phyloP scores from a whole-genome alignment of 2,888 invertebrate genomes.

The Parelbella ahira region DNA sequence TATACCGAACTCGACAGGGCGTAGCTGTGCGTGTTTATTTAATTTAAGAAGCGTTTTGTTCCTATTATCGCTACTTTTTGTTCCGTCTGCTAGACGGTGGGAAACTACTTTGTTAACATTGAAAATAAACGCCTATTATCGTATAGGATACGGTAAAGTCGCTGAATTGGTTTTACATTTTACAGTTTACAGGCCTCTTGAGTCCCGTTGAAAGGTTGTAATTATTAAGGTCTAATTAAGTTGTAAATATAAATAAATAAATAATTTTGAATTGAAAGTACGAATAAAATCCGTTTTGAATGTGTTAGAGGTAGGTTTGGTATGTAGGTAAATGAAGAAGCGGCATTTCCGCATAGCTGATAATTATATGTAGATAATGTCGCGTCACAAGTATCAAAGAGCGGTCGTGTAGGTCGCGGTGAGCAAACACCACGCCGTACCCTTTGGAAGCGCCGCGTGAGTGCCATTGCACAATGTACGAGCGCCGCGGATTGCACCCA shows the following conservation, averaged over 20 bases:
- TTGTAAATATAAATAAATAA: too few relatives aligned
- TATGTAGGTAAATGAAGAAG: conserved; percentile 13
- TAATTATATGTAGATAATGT: conserved; percentile 42
- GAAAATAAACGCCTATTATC: conserved; percentile 49
- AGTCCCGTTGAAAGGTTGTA: too few relatives aligned
- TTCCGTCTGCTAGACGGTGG: conserved; percentile 49
- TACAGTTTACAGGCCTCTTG: too few relatives aligned
- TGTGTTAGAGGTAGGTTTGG: too few relatives aligned
- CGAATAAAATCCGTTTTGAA: too few relatives aligned
- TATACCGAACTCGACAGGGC: conserved; percentile 57
- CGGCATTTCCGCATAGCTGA: conserved; percentile 28
- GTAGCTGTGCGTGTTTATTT: conserved; percentile 71
- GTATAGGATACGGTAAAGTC: too few relatives aligned
- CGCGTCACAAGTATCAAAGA: conserved; percentile 32
- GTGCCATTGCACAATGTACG: conserved; percentile 44
- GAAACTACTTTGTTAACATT: conserved; percentile 53
- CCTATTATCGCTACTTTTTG: conserved; percentile 54
- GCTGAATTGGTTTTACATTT: too few relatives aligned
- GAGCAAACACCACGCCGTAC: conserved; percentile 37
- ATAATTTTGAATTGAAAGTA: too few relatives aligned
- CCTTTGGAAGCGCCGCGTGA: conserved; percentile 33
- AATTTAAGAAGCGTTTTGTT: conserved; percentile 67
- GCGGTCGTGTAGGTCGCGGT: conserved; percentile 37
- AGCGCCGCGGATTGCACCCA: conserved; percentile 44
- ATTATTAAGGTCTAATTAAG: too few relatives aligned